Evolutionary conservation across 2,113 vertebrate species (phyloP).

Genomic region (Eolophus roseicapilla): DNA sequence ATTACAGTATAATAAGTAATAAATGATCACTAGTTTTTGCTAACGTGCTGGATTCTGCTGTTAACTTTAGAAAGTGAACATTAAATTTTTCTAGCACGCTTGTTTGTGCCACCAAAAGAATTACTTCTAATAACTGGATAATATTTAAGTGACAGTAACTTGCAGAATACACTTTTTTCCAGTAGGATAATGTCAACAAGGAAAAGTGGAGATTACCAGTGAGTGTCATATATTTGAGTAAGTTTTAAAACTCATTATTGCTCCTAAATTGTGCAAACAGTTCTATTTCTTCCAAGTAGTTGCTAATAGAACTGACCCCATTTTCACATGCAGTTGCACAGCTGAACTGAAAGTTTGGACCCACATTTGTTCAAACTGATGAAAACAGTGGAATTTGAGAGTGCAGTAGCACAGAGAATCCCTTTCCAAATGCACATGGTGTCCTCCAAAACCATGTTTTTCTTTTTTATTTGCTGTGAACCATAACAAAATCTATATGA

Average conservation of each 20-base stretch:
- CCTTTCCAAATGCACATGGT: neutral
- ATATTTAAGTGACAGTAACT: neutral
- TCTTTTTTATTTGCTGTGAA: neutral
- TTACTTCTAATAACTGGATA: neutral
- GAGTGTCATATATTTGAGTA: neutral
- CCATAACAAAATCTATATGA: neutral
- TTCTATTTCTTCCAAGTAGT: neutral
- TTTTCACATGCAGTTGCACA: neutral
- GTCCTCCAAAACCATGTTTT: neutral
- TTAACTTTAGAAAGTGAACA: slow-evolving; percentile 20
- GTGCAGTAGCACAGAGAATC: neutral
- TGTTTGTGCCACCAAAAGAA: neutral
- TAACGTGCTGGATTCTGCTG: slow-evolving; percentile 42
- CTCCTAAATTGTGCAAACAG: neutral
- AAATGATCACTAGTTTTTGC: slow-evolving; percentile 66
- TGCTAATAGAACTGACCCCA: neutral
- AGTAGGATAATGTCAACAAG: neutral
- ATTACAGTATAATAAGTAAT: slow-evolving; percentile 78
- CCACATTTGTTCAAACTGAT: neutral
- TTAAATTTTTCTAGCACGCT: neutral
- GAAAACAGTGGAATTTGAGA: neutral
- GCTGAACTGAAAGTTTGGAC: neutral
- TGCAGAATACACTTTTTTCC: neutral
- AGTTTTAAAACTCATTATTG: neutral
- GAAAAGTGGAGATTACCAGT: neutral